phyloP scores from a whole-genome alignment of 2,113 vertebrate species.

The Oryzias melastigma region DNA sequence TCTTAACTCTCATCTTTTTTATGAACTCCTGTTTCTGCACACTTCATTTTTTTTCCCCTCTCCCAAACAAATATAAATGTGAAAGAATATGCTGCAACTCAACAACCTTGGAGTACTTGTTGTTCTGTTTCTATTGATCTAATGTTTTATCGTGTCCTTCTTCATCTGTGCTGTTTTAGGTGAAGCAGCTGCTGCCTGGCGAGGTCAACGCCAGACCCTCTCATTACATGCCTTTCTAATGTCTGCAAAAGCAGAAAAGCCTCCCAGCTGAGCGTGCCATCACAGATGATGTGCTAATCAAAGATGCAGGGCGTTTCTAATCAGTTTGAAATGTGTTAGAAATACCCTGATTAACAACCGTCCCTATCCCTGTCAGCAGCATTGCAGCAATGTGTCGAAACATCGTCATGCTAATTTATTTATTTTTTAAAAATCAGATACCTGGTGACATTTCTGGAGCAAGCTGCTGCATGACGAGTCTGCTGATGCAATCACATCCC shows the following conservation, averaged over 20 bases:
- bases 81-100: neutral
- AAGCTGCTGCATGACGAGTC: constrained; percentile 1
- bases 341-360: constrained; percentile 21
- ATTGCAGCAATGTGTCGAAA: constrained; percentile 1
- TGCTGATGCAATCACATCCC: neutral
- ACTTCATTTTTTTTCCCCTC: too few species aligned
- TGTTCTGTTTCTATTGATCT: neutral
- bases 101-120: neutral
- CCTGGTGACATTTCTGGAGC: constrained; percentile 8
- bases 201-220: constrained; percentile 13
- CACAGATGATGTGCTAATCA: constrained; percentile 13
- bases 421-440: neutral
- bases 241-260: constrained; percentile 25
- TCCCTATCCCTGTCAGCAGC: constrained; percentile 1
- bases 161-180: constrained; percentile 24
- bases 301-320: constrained; percentile 16
- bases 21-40: neutral
- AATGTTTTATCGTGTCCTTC: neutral
- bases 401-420: neutral
- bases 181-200: constrained; percentile 13
- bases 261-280: constrained; percentile 5
- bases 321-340: constrained; percentile 22
- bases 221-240: constrained; percentile 29
- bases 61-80: neutral
- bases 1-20: constrained; percentile 2